Evolutionary conservation across 2,888 invertebrate species (phyloP).

Genomic region (Lepidochrysops patricia): DNA sequence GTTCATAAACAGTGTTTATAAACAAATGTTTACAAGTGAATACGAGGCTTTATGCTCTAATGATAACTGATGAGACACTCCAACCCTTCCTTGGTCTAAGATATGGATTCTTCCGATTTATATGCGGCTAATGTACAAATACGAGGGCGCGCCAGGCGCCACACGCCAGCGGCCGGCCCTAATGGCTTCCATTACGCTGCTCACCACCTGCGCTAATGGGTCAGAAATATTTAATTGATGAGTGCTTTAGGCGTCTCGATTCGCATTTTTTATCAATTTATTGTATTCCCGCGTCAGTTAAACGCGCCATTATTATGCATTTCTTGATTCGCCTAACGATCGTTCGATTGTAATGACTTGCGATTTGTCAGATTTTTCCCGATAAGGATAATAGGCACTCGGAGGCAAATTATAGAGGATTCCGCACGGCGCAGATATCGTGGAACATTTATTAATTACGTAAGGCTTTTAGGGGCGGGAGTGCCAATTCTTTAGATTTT

Average conservation of each 20-base stretch:
- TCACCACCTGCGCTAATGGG: slow-evolving; percentile 66
- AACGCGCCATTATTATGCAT: slow-evolving; percentile 20
- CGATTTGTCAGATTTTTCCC: not conserved
- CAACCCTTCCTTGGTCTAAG: slow-evolving; percentile 16
- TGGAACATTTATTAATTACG: not conserved
- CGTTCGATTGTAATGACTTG: slow-evolving; percentile 4
- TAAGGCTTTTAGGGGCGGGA: not conserved
- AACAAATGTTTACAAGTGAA: no score
- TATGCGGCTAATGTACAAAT: slow-evolving; percentile 38
- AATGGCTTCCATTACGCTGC: slow-evolving; percentile 67
- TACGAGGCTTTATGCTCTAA: not conserved
- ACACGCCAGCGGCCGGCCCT: slow-evolving; percentile 40
- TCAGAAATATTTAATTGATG: slow-evolving; percentile 71
- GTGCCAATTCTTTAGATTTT: not conserved
- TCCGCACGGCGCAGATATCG: not conserved
- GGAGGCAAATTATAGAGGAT: not conserved
- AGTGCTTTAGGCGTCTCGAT: slow-evolving; percentile 49
- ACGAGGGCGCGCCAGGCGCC: slow-evolving; percentile 33
- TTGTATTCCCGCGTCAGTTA: slow-evolving; percentile 32
- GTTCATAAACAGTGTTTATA: no score
- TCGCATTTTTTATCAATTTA: slow-evolving; percentile 52
- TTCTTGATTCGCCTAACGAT: slow-evolving; percentile 7
- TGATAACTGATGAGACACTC: not conserved
- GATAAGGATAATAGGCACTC: not conserved
- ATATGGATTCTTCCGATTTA: slow-evolving; percentile 37